phyloP scores from a whole-genome alignment of 2,888 invertebrate genomes.

The Eutolmus rufibarbis region DNA sequence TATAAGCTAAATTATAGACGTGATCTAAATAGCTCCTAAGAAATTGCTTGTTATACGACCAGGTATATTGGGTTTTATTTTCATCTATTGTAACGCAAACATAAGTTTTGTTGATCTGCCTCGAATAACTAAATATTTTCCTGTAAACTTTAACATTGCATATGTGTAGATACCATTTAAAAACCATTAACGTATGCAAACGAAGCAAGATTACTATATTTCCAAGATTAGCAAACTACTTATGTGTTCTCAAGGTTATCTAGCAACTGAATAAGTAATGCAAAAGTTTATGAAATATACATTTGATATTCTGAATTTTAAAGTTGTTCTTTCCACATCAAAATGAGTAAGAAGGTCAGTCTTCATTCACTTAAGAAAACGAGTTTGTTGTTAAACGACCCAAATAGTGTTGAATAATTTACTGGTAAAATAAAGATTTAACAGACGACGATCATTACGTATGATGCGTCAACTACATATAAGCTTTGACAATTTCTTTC shows the following conservation, averaged over 20 bases:
- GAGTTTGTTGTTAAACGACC: no score
- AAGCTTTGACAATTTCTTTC: no score
- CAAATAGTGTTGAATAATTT: no score
- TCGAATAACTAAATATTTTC: neutral
- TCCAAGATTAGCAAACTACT: neutral
- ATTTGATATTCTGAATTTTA: neutral
- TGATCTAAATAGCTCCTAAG: neutral
- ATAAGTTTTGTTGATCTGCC: neutral
- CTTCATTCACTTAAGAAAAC: neutral
- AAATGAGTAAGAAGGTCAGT: neutral
- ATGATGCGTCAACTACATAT: no score
- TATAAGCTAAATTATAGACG: neutral
- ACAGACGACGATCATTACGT: no score
- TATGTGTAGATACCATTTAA: neutral
- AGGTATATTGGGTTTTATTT: neutral
- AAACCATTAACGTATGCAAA: neutral
- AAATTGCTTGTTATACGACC: neutral
- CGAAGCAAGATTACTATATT: neutral
- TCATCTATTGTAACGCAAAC: neutral
- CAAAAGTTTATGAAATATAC: neutral
- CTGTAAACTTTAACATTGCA: neutral
- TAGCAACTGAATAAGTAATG: neutral
- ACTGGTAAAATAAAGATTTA: no score
- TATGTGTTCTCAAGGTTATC: neutral
- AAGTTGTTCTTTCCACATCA: neutral